Conservation (phyloP, 2,113 vertebrate genomes). For the Mesembrinibis cayennensis region DNA sequence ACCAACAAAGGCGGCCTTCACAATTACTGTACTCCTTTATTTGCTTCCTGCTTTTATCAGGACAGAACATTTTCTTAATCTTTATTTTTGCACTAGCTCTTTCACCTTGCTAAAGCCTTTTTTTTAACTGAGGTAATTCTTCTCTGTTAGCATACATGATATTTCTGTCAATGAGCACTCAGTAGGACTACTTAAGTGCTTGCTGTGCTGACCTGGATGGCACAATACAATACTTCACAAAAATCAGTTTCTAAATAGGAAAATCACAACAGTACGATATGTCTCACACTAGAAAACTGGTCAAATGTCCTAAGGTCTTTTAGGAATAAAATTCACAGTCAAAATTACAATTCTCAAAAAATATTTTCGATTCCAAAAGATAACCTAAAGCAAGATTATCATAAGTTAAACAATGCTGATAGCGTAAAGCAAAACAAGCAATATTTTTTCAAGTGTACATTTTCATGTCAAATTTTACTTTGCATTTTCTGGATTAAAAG, state of each 20-base stretch:
- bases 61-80: not conserved
- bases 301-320: not conserved
- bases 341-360: not conserved
- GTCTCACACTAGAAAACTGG: not conserved
- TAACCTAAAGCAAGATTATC: not conserved
- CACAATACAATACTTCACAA: not conserved
- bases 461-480: not conserved
- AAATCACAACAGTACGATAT: not conserved
- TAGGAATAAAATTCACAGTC: not conserved
- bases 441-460: not conserved
- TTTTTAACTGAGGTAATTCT: not conserved
- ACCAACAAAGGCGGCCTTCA: not conserved
- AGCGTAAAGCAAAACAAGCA: not conserved
- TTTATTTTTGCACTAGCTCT: not conserved
- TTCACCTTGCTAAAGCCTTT: not conserved
- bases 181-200: not conserved
- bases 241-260: not conserved
- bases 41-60: not conserved
- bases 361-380: not conserved
- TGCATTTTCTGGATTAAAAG: not conserved
- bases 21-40: not conserved
- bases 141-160: not conserved
- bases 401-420: not conserved
- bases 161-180: not conserved
- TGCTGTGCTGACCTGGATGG: not conserved